phyloP scores from a whole-genome alignment of 2,888 invertebrate species.

The Ommatoiulus sabulosus region DNA sequence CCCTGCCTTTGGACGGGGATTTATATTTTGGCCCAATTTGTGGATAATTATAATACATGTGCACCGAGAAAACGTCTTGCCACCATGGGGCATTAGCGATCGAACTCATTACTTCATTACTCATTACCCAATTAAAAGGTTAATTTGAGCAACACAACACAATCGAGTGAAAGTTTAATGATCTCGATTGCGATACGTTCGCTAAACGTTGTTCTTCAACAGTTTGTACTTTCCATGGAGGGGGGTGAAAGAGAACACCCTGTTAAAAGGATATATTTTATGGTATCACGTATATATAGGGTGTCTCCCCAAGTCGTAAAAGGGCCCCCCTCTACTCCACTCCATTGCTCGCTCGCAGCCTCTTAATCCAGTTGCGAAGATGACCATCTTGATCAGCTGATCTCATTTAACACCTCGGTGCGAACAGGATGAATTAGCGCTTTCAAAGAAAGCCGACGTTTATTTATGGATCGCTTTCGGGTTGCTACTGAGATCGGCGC shows the following conservation, averaged over 20 bases:
- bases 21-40: not conserved
- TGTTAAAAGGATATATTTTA: not conserved
- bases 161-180: no score
- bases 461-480: slow-evolving; percentile 34
- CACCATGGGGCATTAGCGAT: no score
- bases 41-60: no score
- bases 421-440: slow-evolving; percentile 44
- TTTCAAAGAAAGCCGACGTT: slow-evolving; percentile 47
- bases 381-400: slow-evolving; percentile 35
- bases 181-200: no score
- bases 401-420: slow-evolving; percentile 46
- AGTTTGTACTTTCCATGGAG: no score
- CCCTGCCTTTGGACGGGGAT: not conserved
- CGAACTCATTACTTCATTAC: no score
- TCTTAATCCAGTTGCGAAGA: slow-evolving; percentile 31
- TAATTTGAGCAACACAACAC: no score
- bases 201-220: no score
- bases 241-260: not conserved
- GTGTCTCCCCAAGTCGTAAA: slow-evolving; percentile 39
- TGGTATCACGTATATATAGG: not conserved
- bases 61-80: no score
- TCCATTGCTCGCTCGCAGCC: not conserved
- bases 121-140: no score
- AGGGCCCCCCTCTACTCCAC: not conserved
- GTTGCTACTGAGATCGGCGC: not conserved